phyloP scores from a whole-genome alignment of 2,113 vertebrate species.

The Oriolus oriolus region DNA sequence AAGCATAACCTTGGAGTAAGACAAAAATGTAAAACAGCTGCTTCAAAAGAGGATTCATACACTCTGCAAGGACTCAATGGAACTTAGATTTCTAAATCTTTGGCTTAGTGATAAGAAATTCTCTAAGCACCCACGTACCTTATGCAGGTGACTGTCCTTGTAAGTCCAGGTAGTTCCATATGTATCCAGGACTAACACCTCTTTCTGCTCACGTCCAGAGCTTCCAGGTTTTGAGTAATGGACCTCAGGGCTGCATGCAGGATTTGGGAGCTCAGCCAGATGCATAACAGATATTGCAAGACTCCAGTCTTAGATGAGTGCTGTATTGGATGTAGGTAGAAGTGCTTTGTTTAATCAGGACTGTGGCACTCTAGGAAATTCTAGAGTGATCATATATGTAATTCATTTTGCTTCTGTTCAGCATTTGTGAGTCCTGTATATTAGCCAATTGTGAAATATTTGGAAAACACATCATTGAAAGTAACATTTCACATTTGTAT shows the following conservation, averaged over 20 bases:
- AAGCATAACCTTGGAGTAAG: background rate
- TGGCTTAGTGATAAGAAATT: background rate
- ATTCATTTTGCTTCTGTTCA: constrained; percentile 27
- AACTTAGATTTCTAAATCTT: background rate
- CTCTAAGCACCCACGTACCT: background rate
- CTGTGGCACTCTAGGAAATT: constrained; percentile 37
- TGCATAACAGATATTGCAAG: background rate
- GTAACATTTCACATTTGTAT: constrained; percentile 43
- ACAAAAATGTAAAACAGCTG: background rate
- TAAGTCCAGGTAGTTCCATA: background rate
- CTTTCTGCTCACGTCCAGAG: background rate
- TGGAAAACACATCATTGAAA: constrained; percentile 45
- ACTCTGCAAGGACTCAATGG: background rate
- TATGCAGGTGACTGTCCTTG: background rate
- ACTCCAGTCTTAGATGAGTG: background rate
- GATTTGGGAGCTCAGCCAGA: background rate
- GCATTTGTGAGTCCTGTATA: background rate
- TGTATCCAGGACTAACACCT: background rate
- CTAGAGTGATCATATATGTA: background rate
- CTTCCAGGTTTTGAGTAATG: background rate
- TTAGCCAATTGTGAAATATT: constrained; percentile 47
- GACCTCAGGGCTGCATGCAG: background rate
- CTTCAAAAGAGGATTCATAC: background rate
- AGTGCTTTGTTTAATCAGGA: constrained; percentile 35
- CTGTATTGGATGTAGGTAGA: background rate